These are phyloP conservation scores for Torymus tubicola DNA, from an alignment of 2,888 invertebrate species.

Conservation along the genomic window DNA sequence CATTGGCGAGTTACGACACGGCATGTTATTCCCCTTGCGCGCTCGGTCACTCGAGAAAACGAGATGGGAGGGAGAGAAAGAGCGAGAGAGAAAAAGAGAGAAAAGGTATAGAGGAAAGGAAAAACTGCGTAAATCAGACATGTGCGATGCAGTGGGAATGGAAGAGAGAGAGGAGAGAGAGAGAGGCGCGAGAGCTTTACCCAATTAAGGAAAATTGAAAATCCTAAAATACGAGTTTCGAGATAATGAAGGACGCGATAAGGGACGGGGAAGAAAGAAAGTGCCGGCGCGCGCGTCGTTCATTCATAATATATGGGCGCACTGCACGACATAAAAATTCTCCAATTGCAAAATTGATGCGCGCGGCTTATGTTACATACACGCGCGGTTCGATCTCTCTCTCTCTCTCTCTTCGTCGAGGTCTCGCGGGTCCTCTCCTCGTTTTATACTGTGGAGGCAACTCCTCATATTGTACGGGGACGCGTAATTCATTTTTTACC, in stretches of 20 bases:
- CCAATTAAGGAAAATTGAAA: conserved; percentile 50
- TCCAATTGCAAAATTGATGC: conserved; percentile 77
- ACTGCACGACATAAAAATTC: conserved; percentile 75
- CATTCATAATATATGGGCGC: conserved; percentile 66
- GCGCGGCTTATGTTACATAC: conserved; percentile 61
- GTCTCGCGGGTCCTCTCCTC: conserved; percentile 74
- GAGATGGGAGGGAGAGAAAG: conserved; percentile 2
- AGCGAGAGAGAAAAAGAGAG: neutral
- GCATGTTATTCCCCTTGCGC: conserved; percentile 5
- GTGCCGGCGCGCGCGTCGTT: conserved; percentile 51
- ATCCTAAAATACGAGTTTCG: conserved; percentile 35
- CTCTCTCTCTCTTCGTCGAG: conserved; percentile 22
- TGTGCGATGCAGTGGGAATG: neutral
- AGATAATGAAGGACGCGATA: neutral
- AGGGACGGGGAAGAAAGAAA: neutral
- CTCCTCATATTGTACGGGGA: conserved; percentile 76
- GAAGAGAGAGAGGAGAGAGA: no score
- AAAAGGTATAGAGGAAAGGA: neutral
- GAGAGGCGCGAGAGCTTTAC: neutral
- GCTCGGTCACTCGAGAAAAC: neutral
- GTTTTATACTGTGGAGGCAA: conserved; percentile 74
- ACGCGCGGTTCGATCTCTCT: conserved; percentile 20
- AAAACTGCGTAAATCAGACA: conserved; percentile 37
- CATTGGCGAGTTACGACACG: conserved; percentile 23
- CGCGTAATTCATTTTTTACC: conserved; percentile 77